Evolutionary conservation across 2,888 invertebrate genomes (phyloP), one percentile per base, ranked within the genome.

Genomic region (Pseudeuparius sepicola): DNA sequence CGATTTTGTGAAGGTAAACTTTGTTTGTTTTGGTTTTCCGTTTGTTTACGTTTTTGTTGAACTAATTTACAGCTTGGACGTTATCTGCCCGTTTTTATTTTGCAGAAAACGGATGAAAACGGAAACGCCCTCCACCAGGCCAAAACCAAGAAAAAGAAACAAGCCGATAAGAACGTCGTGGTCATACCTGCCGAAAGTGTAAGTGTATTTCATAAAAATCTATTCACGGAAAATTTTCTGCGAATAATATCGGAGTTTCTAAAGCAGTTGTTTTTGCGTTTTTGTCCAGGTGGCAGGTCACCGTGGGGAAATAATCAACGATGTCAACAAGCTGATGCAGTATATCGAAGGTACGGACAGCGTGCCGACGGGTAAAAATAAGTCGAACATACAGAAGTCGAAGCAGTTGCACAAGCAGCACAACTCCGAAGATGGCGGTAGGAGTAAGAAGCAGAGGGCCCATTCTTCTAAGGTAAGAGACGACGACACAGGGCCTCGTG

Each of bases 301-400:
- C 65, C 74, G 83, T 40, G 78, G 83, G 40, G 75, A 79, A 54
- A 80, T 63, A 26, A 61, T 61, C 18, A 41, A 80, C 57, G 77
- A 83, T 47, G 71, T 88, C 23, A 79, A 85, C 55, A 77, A 73
- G 53, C 66, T 87, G 45, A 68, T 87, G 41, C 77, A 80, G 47
- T 87, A 78, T 56, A 86, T 87, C 43, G 83, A 84, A 54, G 79
- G 78, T 30, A 83, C 40, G 55, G 75, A 74, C 36, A 58, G 55
- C 27, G 57, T 60, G 37, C 34, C 34, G 53, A 55, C 26, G 60
- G 62, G 45, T 26, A 48, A 43, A 23, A 39, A 41, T 11, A 50
- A 46, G 29, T 43, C 48, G 11, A 42, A 44, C 36, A 38, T 49
- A 20, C 44, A 52, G 44, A 56, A 53, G 42, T 50, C 51, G 24